These are phyloP conservation scores for Polydrusus cervinus DNA, from an alignment of 2,888 invertebrate genomes.

Conservation along the genomic window DNA sequence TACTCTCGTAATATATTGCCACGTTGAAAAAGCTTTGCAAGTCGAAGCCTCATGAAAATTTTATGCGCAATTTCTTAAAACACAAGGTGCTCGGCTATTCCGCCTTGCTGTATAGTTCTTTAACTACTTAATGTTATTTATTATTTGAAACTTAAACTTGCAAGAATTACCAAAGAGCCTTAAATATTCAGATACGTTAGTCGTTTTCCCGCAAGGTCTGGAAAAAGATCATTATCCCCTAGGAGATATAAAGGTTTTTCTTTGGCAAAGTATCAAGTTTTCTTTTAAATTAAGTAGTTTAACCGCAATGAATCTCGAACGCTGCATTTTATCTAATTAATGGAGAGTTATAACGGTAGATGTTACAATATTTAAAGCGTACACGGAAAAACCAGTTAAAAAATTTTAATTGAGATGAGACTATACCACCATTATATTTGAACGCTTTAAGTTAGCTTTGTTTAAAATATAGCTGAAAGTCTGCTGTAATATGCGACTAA, in stretches of 20 bases:
- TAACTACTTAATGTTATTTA: conserved; percentile 51
- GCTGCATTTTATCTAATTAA: conserved; percentile 23
- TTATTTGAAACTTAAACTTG: conserved; percentile 47
- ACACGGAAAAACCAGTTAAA: no score
- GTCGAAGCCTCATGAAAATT: conserved; percentile 39
- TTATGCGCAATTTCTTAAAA: conserved; percentile 40
- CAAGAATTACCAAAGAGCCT: conserved; percentile 43
- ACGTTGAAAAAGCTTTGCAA: conserved; percentile 33
- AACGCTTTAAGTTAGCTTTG: no score
- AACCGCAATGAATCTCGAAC: conserved; percentile 12
- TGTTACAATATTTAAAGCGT: no score
- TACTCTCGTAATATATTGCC: conserved; percentile 27
- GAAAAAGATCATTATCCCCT: conserved; percentile 45
- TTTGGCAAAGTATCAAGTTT: conserved; percentile 45
- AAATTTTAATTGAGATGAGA: no score
- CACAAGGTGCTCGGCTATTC: conserved; percentile 31
- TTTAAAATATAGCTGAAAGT: no score
- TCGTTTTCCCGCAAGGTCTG: conserved; percentile 38
- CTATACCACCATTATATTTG: no score
- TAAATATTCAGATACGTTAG: conserved; percentile 43
- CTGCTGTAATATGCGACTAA: no score
- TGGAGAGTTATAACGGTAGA: not conserved
- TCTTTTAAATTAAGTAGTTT: conserved; percentile 29
- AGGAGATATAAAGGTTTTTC: conserved; percentile 40
- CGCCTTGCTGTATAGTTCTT: conserved; percentile 28